Base-by-base conservation (phyloP, 2,888 invertebrate genomes). In the Clepsis dumicolana region DNA sequence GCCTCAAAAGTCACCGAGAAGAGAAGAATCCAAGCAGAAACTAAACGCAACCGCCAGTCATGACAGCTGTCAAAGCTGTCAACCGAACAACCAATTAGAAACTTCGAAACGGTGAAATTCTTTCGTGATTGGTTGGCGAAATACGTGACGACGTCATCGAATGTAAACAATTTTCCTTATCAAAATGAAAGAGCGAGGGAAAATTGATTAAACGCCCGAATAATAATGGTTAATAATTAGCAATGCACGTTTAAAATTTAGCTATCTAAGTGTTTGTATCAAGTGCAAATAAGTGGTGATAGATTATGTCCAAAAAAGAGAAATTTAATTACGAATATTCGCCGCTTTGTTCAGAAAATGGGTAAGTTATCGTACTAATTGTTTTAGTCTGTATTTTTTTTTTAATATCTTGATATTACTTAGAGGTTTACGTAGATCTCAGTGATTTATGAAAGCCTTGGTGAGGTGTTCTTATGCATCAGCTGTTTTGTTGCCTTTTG, bases 291-390 rank as follows among this genome's bases (percentile, higher is more conserved):
- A 56, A 48, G 50, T 52, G 12, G 38, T 32, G 18, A 73, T 71
- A 16, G 18, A 44, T 44, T 44, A 81, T 79, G 75, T 71, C 64
- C 44, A 80, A 73, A 56, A 77, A 63, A 29, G 71, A 74, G 64
- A 74, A 70, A 41, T 88, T 82, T 71, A 71, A 80, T 7, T 89
- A 85, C 56, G 76, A 69, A 12, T 89, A 89, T 66, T 76, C 80
- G 1, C 86, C 86, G 12, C 70, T 89, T 53, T 72, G 77, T 72
- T 70, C 82, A 7, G 79, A 74, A 72, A 81, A 80, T 70, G 79
- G 77, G 89, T 88, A 75, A 82, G 85, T 80, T 50, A 50, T 16
- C 21, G 0, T n/a, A 4, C 25, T 24, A 41, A 29, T 32, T 24
- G 29, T 29, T 29, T 29, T 29, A 29, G 7, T 7, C 18, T 10